Evolutionary conservation across 2,888 invertebrate species (phyloP).

Genomic region (Cinara cedri): DNA sequence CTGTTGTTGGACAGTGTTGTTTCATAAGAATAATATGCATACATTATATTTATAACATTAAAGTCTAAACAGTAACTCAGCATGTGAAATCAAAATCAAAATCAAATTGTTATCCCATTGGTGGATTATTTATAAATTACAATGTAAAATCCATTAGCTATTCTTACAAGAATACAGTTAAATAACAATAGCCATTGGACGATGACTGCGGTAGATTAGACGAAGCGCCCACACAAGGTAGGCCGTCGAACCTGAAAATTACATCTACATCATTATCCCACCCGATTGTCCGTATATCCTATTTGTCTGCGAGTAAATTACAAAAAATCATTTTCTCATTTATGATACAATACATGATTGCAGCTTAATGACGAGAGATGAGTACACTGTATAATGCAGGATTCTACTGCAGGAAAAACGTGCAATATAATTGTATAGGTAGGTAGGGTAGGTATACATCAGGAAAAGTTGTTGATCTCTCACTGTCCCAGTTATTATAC

Average conservation of each 20-base stretch:
- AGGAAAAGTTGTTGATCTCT: conserved; percentile 41
- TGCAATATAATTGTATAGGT: too few relatives aligned
- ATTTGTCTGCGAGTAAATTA: conserved; percentile 25
- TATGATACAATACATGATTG: neutral
- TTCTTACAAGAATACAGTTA: conserved; percentile 14
- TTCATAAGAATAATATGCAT: neutral
- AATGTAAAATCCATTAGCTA: conserved; percentile 38
- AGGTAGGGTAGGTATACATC: too few relatives aligned
- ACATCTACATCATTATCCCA: conserved; percentile 30
- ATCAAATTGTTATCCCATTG: neutral
- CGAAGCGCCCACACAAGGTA: conserved; percentile 37
- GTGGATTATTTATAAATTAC: conserved; percentile 1
- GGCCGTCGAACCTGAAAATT: conserved; percentile 55
- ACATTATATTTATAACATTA: neutral
- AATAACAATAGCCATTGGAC: conserved; percentile 32
- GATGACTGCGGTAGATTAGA: conserved; percentile 12
- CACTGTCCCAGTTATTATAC: conserved; percentile 40
- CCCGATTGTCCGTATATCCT: conserved; percentile 11
- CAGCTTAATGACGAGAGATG: neutral
- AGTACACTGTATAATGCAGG: neutral
- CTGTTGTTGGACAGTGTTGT: neutral
- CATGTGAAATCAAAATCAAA: neutral
- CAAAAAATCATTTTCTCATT: conserved; percentile 9
- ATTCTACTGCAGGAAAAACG: too few relatives aligned
- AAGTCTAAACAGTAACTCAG: neutral